Conservation (phyloP, 2,888 invertebrate genomes). For the Agrochola macilenta region DNA sequence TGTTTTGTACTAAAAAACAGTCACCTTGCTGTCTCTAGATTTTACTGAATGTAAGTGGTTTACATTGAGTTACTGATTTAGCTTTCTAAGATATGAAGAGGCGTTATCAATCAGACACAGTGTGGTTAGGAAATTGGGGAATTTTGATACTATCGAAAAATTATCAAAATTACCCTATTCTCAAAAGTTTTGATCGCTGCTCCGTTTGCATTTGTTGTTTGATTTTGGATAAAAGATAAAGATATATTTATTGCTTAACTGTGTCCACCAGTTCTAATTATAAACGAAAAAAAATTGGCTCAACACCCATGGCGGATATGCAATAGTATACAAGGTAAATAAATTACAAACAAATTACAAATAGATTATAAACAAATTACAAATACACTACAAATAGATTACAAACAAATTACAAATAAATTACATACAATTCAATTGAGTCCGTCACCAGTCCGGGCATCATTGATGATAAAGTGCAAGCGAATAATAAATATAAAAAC, state of each 20-base stretch:
- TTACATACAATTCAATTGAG: not conserved
- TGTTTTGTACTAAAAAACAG: constrained; percentile 4
- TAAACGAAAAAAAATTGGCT: too few relatives aligned
- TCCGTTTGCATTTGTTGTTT: not conserved
- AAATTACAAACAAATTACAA: too few relatives aligned
- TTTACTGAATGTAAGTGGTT: constrained; percentile 22
- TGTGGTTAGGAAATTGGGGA: not conserved
- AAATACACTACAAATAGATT: too few relatives aligned
- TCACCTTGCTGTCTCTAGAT: constrained; percentile 29
- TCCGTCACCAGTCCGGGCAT: not conserved
- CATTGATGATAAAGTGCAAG: not conserved
- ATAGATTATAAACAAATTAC: too few relatives aligned
- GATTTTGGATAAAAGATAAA: not conserved
- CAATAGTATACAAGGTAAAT: too few relatives aligned
- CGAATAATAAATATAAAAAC: too few relatives aligned
- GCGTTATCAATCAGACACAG: not conserved
- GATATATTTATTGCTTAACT: too few relatives aligned
- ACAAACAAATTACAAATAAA: too few relatives aligned
- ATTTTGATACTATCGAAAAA: not conserved
- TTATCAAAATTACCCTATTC: too few relatives aligned
- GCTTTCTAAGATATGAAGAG: not conserved
- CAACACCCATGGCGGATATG: too few relatives aligned
- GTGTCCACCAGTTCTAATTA: too few relatives aligned
- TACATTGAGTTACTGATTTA: constrained; percentile 16
- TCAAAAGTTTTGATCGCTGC: not conserved